These are phyloP conservation scores for Nannobrachium achirus DNA, from an alignment of 2,113 vertebrate species.

Conservation along the genomic window DNA sequence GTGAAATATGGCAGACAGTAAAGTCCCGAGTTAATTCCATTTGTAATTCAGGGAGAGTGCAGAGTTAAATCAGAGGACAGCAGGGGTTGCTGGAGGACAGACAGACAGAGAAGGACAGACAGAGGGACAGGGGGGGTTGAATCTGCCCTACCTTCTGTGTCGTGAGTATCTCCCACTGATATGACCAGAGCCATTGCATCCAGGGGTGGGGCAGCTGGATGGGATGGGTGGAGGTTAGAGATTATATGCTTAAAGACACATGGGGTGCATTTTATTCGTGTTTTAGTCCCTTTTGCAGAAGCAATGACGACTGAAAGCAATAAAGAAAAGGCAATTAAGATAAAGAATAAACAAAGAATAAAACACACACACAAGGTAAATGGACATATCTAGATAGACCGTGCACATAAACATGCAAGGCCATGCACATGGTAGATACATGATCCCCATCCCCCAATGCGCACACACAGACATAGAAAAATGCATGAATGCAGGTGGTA, in stretches of 20 bases:
- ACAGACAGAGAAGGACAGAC: constrained; percentile 23
- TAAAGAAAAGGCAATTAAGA: constrained; percentile 41
- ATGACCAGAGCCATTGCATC: constrained; percentile 95
- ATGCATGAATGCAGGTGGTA: constrained; percentile 63
- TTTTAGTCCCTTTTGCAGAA: constrained; percentile 57
- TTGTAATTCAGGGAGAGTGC: no score
- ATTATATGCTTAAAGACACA: constrained; percentile 61
- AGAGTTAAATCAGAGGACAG: neutral
- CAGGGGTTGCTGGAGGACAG: neutral
- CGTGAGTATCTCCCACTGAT: constrained; percentile 95
- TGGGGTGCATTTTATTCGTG: constrained; percentile 59
- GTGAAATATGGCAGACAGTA: neutral
- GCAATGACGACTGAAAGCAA: constrained; percentile 43
- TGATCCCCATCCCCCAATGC: no score
- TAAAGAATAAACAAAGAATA: neutral
- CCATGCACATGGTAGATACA: constrained; percentile 12
- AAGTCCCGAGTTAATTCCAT: no score
- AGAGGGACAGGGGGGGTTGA: constrained; percentile 56
- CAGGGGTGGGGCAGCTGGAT: constrained; percentile 94
- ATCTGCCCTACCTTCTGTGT: constrained; percentile 92
- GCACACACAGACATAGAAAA: constrained; percentile 8
- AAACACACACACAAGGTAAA: constrained; percentile 40
- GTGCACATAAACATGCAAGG: constrained; percentile 46
- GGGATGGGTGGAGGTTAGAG: constrained; percentile 76
- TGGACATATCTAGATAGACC: neutral